phyloP scores from a whole-genome alignment of 2,113 vertebrate species.

The Sphyrna mokarran region DNA sequence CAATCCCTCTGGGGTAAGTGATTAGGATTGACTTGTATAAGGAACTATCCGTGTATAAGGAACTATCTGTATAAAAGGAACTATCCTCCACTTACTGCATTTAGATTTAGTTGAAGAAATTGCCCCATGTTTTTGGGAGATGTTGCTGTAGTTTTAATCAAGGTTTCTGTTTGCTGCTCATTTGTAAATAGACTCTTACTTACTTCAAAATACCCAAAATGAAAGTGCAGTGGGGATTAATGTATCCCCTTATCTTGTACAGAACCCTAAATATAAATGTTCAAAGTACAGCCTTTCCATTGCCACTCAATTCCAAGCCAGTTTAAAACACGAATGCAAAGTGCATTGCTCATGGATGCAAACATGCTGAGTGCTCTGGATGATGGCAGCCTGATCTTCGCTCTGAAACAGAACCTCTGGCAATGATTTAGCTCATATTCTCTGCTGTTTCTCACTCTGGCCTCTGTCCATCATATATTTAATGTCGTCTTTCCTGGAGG shows the following conservation, averaged over 20 bases:
- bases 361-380: neutral
- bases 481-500: neutral
- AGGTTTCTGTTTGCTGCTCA: neutral
- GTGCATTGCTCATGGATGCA: neutral
- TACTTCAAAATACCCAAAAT: neutral
- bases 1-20: neutral
- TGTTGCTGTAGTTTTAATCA: neutral
- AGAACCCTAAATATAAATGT: neutral
- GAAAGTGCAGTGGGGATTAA: neutral
- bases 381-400: neutral
- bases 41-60: no score
- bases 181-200: neutral
- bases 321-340: neutral
- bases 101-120: neutral
- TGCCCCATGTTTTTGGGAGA: neutral
- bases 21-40: neutral
- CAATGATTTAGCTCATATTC: neutral
- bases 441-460: neutral
- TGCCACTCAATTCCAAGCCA: neutral
- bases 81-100: neutral
- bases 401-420: neutral
- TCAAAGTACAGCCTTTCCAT: neutral
- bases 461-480: neutral
- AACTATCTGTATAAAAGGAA: neutral
- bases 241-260: neutral